Percentiles rank a stretch among this genome's conserved stretches.
Conservation (phyloP, 2,888 invertebrate species). For the Cyclophora albipunctata region DNA sequence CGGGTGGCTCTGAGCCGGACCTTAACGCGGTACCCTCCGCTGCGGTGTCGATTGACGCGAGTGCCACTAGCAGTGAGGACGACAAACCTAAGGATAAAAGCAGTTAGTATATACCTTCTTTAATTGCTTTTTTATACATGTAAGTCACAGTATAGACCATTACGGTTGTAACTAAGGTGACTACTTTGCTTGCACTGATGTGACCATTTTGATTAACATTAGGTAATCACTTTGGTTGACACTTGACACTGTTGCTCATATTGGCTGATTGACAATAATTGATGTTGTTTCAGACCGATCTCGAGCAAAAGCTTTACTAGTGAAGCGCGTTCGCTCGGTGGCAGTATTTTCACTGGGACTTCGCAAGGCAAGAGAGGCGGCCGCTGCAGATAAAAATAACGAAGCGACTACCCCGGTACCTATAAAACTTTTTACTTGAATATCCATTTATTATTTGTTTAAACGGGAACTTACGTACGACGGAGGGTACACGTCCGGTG, state of each 20-base stretch:
- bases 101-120: conserved; percentile 25
- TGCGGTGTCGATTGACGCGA: conserved; percentile 44
- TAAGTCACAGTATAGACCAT: too few relatives aligned
- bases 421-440: not conserved
- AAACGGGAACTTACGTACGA: too few relatives aligned
- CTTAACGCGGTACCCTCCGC: conserved; percentile 54
- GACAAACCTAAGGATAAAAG: conserved; percentile 76
- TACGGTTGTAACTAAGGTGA: too few relatives aligned
- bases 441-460: not conserved
- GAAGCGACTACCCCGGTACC: conserved; percentile 22
- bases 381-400: conserved; percentile 48
- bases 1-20: conserved; percentile 68
- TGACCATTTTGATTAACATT: too few relatives aligned
- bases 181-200: too few relatives aligned
- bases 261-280: too few relatives aligned
- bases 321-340: conserved; percentile 89
- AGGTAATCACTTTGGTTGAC: too few relatives aligned
- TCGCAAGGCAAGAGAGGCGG: conserved; percentile 85
- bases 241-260: too few relatives aligned
- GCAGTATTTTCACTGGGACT: conserved; percentile 90
- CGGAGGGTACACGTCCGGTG: too few relatives aligned
- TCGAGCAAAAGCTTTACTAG: conserved; percentile 80
- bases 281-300: conserved; percentile 56
- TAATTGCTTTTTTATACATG: too few relatives aligned
- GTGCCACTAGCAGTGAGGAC: conserved; percentile 72